A percentile compares a stretch with the other conserved stretches of the same genome.
phyloP scores from a whole-genome alignment of 2,113 vertebrate species.

The Tonatia bakeri region DNA sequence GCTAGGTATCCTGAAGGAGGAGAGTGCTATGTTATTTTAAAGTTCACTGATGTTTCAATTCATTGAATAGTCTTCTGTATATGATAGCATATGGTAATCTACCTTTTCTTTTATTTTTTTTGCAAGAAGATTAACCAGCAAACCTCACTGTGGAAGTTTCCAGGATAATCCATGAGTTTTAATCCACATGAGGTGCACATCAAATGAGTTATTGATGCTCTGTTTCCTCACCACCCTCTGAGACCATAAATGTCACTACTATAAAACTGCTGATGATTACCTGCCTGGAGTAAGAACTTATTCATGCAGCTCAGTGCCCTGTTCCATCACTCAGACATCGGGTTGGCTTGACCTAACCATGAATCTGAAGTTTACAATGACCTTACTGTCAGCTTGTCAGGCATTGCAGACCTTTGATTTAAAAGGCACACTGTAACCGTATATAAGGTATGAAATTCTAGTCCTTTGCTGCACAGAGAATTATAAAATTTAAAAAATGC shows the following conservation, averaged over 20 bases:
- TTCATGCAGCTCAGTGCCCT: neutral
- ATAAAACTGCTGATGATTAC: conserved; percentile 33
- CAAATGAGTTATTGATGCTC: conserved; percentile 1
- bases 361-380: conserved; percentile 42
- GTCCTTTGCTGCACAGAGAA: neutral
- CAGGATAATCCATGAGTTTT: conserved; percentile 1
- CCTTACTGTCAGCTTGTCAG: conserved; percentile 26
- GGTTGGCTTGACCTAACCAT: conserved; percentile 40
- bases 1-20: neutral
- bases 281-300: conserved; percentile 21
- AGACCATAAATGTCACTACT: conserved; percentile 20
- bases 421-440: neutral
- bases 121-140: neutral
- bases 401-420: conserved; percentile 4
- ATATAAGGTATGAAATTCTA: conserved; percentile 28
- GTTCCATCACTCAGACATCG: neutral
- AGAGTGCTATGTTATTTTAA: neutral
- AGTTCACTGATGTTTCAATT: neutral
- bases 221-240: neutral
- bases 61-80: conserved; percentile 5
- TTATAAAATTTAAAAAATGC: neutral
- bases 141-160: conserved; percentile 16
- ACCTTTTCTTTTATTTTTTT: neutral
- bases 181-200: neutral
- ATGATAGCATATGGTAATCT: neutral